Evolutionary conservation across 2,797 vertebrate genomes (phyloP).

Genomic region (Phyllotis vaccarum): DNA sequence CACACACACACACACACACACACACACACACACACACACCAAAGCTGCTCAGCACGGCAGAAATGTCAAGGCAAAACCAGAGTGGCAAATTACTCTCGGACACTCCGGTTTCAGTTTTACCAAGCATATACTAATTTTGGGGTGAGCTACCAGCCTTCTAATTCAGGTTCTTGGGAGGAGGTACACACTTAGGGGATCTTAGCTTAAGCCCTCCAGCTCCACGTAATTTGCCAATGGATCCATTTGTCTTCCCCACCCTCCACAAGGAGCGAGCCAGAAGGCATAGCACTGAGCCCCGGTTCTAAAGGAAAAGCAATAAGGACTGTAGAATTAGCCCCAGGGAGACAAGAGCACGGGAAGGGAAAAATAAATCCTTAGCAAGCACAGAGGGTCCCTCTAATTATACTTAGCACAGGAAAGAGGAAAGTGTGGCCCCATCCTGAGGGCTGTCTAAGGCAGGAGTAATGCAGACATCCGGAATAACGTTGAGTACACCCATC

Average conservation of each 20-base stretch:
- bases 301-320: neutral
- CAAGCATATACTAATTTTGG: neutral
- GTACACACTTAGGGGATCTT: neutral
- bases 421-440: neutral
- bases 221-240: neutral
- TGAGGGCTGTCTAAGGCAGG: neutral
- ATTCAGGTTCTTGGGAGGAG: neutral
- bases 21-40: neutral
- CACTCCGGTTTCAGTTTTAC: neutral
- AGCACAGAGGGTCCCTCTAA: neutral
- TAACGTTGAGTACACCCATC: neutral
- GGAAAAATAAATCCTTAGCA: neutral
- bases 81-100: neutral
- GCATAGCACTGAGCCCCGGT: neutral
- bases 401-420: neutral
- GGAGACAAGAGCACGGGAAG: neutral
- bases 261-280: neutral
- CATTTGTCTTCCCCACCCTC: neutral
- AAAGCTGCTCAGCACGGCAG: neutral
- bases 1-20: neutral
- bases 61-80: neutral
- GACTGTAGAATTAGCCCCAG: neutral
- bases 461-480: neutral
- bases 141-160: neutral
- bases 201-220: neutral